Conservation (phyloP, 2,888 invertebrate genomes). For the Ophion costatus region DNA sequence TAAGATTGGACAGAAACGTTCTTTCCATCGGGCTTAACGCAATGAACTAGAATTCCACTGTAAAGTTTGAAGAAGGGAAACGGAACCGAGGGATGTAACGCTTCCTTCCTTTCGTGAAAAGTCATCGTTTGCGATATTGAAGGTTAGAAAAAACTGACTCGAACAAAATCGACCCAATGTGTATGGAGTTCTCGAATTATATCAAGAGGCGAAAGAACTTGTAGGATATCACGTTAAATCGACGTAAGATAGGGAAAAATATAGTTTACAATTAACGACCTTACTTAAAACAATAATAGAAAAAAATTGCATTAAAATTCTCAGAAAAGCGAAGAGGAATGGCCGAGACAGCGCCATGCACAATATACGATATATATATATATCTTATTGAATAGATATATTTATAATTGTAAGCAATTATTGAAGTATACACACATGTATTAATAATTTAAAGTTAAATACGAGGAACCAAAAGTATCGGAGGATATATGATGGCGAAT, state of each 20-base stretch:
- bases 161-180: not conserved
- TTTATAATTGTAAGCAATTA: slow-evolving; percentile 39
- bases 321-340: slow-evolving; percentile 11
- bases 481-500: slow-evolving; percentile 49
- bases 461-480: slow-evolving; percentile 72
- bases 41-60: no score
- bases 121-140: not conserved
- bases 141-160: not conserved
- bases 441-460: slow-evolving; percentile 50
- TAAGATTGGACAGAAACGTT: no score
- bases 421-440: slow-evolving; percentile 45
- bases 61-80: no score
- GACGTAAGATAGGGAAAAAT: slow-evolving; percentile 29
- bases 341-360: slow-evolving; percentile 44
- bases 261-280: slow-evolving; percentile 29
- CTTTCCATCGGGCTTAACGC: no score
- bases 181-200: not conserved
- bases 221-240: slow-evolving; percentile 24
- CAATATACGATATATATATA: slow-evolving; percentile 45
- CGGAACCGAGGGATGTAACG: not conserved
- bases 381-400: slow-evolving; percentile 53
- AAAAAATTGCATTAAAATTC: slow-evolving; percentile 15
- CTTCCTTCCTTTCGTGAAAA: not conserved
- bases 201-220: slow-evolving; percentile 23
- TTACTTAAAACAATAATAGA: not conserved